Conservation (phyloP, 2,888 invertebrate genomes). For the Girardia tigrina region DNA sequence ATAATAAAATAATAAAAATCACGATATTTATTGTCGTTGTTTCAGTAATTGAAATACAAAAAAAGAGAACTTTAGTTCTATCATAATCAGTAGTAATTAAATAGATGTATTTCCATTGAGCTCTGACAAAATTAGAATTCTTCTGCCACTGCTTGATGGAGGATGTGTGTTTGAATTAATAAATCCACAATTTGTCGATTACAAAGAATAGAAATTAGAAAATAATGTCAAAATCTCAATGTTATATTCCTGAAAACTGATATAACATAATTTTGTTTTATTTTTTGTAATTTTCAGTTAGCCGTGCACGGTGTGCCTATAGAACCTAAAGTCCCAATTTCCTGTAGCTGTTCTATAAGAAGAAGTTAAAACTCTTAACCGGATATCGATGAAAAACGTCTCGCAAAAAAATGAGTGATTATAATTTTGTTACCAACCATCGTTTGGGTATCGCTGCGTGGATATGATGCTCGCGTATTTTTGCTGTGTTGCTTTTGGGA, state of each 20-base stretch:
- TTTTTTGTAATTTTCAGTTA: not conserved
- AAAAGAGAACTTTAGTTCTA: no score
- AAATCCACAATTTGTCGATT: no score
- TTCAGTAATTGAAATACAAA: no score
- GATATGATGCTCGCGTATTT: not conserved
- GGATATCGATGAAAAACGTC: not conserved
- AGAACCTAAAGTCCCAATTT: constrained; percentile 23
- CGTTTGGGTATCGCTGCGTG: not conserved
- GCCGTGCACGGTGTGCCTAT: constrained; percentile 16
- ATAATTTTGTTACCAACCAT: not conserved
- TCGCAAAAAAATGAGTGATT: not conserved
- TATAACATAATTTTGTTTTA: not conserved
- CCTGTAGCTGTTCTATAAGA: constrained; percentile 4
- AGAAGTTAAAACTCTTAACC: constrained; percentile 10
- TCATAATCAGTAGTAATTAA: no score
- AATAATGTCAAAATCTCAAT: not conserved
- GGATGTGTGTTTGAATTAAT: no score
- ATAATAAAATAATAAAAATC: no score
- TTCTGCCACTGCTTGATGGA: no score
- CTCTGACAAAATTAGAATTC: no score
- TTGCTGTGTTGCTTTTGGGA: not conserved
- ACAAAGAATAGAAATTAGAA: not conserved
- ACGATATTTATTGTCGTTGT: no score
- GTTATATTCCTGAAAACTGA: not conserved
- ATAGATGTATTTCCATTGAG: no score